phyloP scores from a whole-genome alignment of 2,113 vertebrate species.

The Cisticola juncidis region DNA sequence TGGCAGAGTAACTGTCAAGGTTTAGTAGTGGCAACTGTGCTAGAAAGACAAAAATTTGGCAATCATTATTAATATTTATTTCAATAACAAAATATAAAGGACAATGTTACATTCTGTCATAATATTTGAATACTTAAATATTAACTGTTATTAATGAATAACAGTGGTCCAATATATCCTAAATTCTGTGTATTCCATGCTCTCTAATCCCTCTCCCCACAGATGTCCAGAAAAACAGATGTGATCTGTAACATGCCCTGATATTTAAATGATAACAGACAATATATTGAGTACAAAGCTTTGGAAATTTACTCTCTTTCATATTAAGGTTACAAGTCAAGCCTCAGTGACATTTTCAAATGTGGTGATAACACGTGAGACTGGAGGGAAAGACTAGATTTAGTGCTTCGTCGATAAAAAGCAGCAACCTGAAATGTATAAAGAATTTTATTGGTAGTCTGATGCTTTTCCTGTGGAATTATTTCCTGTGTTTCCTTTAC shows the following conservation, averaged over 20 bases:
- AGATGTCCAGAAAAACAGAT: constrained; percentile 2
- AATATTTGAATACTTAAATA: neutral
- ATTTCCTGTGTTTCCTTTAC: neutral
- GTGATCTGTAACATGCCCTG: neutral
- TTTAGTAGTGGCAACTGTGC: neutral
- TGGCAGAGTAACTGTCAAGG: neutral
- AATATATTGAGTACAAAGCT: neutral
- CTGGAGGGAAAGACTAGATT: neutral
- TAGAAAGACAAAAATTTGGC: neutral
- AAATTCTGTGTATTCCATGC: neutral
- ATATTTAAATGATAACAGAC: neutral
- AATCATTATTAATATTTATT: neutral
- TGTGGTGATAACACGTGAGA: neutral
- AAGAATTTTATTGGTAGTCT: neutral
- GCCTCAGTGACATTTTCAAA: neutral
- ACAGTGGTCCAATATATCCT: neutral
- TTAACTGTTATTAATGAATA: neutral
- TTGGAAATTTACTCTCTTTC: neutral
- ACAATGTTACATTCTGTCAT: neutral
- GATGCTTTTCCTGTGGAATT: neutral
- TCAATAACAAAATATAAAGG: neutral
- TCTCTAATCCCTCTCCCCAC: neutral
- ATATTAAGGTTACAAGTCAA: neutral
- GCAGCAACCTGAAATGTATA: neutral
- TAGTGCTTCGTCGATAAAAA: neutral